These are phyloP conservation scores for Zygogramma bicolorata DNA, from an alignment of 2,888 invertebrate species.

Conservation along the genomic window DNA sequence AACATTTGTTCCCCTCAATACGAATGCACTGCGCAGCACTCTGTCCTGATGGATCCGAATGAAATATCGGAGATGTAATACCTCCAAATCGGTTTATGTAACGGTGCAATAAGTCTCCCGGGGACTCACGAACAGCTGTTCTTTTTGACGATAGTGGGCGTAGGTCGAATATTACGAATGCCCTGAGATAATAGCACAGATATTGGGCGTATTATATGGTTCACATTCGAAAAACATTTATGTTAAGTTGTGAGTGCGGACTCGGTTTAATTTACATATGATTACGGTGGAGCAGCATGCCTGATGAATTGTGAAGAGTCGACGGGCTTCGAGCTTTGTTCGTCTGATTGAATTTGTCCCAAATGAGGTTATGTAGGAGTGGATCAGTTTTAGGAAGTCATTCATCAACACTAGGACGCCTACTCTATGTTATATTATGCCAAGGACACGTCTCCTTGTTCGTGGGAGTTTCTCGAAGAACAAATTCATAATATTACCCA, in stretches of 20 bases:
- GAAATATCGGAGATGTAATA: constrained; percentile 51
- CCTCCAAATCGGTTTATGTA: constrained; percentile 61
- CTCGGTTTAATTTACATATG: constrained; percentile 37
- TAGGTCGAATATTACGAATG: constrained; percentile 26
- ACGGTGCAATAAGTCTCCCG: constrained; percentile 61
- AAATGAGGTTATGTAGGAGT: constrained; percentile 33
- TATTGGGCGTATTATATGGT: constrained; percentile 44
- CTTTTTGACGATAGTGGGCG: constrained; percentile 35
- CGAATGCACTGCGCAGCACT: too few species aligned
- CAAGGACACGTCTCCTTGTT: constrained; percentile 16
- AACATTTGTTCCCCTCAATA: too few species aligned
- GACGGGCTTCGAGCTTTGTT: constrained; percentile 15
- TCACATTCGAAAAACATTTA: constrained; percentile 42
- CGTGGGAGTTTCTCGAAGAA: background rate
- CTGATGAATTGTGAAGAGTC: constrained; percentile 28
- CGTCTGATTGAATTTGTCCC: constrained; percentile 29
- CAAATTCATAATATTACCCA: background rate
- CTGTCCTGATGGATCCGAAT: constrained; percentile 20
- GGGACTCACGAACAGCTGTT: constrained; percentile 37
- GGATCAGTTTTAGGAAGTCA: constrained; percentile 25
- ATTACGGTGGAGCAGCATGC: constrained; percentile 25
- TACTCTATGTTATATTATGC: constrained; percentile 23
- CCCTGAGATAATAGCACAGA: constrained; percentile 11
- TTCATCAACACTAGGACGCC: constrained; percentile 28
- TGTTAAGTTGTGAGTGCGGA: constrained; percentile 23